Evolutionary conservation across 2,888 invertebrate genomes (phyloP).

Genomic region (Cyclophora punctaria): DNA sequence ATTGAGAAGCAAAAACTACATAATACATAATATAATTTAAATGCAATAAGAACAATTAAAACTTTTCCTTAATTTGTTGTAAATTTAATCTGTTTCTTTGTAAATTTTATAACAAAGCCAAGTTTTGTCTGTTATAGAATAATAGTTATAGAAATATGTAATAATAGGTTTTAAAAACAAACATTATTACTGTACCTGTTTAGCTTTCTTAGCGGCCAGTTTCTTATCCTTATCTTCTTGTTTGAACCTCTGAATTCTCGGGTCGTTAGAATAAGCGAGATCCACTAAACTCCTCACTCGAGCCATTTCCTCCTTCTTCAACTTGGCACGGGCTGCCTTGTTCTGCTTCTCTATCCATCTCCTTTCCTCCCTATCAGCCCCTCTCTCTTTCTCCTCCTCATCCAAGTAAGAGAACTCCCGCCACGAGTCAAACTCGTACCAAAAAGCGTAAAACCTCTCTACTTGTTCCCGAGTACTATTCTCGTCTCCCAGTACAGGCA

Average conservation of each 20-base stretch:
- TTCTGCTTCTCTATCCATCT: slow-evolving; percentile 99
- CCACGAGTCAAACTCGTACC: slow-evolving; percentile 99
- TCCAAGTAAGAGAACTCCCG: slow-evolving; percentile 98
- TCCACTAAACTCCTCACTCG: slow-evolving; percentile 94
- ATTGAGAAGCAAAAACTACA: too few relatives aligned
- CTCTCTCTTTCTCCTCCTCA: slow-evolving; percentile 98
- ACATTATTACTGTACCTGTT: slow-evolving; percentile 68
- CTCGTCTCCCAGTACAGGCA: slow-evolving; percentile 88
- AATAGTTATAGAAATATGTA: too few relatives aligned
- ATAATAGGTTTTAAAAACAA: too few relatives aligned
- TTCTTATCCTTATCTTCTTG: slow-evolving; percentile 95
- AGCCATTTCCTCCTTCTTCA: slow-evolving; percentile 97
- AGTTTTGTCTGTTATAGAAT: too few relatives aligned
- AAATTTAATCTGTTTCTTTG: too few relatives aligned
- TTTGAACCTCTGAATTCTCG: slow-evolving; percentile 92
- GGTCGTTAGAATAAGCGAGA: slow-evolving; percentile 94
- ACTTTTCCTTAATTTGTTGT: too few relatives aligned
- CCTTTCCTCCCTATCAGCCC: slow-evolving; percentile 96
- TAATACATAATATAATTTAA: too few relatives aligned
- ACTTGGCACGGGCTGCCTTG: slow-evolving; percentile 91
- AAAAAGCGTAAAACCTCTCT: slow-evolving; percentile 95
- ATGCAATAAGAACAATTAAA: too few relatives aligned
- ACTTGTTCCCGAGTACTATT: slow-evolving; percentile 88
- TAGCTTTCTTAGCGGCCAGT: slow-evolving; percentile 90
- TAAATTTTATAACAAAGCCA: too few relatives aligned